These are phyloP conservation scores for Cheiracanthium punctorium DNA, from an alignment of 2,888 invertebrate species.

Conservation along the genomic window DNA sequence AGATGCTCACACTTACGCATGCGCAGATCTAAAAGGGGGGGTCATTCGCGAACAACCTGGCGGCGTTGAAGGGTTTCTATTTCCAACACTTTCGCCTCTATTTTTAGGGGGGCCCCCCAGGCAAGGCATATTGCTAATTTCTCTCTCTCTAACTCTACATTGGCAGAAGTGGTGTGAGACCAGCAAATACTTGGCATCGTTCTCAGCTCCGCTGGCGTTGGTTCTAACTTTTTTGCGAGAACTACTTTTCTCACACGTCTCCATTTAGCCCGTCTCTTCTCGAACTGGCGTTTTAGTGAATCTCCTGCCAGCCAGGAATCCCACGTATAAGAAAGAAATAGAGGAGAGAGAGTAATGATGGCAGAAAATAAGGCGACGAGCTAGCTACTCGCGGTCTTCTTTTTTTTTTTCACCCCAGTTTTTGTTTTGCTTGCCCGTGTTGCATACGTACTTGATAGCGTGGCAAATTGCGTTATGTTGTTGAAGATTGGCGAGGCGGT, in stretches of 20 bases:
- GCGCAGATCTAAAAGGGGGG: constrained; percentile 19
- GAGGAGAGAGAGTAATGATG: no score
- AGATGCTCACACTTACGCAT: no score
- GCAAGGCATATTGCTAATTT: constrained; percentile 23
- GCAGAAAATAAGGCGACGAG: no score
- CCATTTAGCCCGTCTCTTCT: constrained; percentile 32
- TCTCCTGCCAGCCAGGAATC: constrained; percentile 17
- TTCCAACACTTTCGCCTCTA: not conserved
- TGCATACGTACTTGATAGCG: no score
- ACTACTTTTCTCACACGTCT: constrained; percentile 31
- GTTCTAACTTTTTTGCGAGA: not conserved
- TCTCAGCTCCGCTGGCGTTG: constrained; percentile 35
- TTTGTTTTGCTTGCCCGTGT: no score
- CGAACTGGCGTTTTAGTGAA: constrained; percentile 4
- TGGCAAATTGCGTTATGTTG: no score
- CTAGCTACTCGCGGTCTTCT: no score
- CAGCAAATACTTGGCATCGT: constrained; percentile 52
- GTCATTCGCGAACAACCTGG: constrained; percentile 42
- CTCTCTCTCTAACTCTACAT: no score
- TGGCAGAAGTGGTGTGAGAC: constrained; percentile 22
- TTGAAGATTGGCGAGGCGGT: no score
- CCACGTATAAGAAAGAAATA: no score
- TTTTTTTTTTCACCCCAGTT: no score
- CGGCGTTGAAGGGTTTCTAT: no score
- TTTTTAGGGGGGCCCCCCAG: constrained; percentile 10